phyloP scores from a whole-genome alignment of 2,888 invertebrate genomes.

The Brachylomia viminalis region DNA sequence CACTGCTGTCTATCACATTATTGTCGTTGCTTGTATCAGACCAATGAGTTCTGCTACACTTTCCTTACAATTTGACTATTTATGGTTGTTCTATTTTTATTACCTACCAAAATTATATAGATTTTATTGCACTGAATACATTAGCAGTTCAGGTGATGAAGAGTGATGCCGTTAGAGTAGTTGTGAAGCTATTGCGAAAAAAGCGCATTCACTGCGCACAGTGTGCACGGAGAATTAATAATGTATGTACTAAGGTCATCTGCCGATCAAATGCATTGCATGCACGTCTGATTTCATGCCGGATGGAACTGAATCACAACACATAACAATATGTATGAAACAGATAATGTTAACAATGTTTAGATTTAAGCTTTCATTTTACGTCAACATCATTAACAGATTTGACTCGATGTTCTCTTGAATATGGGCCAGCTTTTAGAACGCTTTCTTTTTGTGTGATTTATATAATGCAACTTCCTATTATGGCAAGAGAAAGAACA shows the following conservation, averaged over 20 bases:
- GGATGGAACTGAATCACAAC: conserved; percentile 56
- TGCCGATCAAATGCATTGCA: conserved; percentile 55
- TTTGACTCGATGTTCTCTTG: background rate
- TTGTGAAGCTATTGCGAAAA: conserved; percentile 52
- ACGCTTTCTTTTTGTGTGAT: background rate
- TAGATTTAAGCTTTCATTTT: conserved; percentile 30
- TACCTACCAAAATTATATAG: background rate
- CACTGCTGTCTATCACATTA: background rate
- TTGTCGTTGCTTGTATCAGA: background rate
- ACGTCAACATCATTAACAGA: conserved; percentile 8
- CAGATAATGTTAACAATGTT: conserved; percentile 31
- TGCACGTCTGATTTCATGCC: conserved; percentile 59
- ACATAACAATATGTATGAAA: conserved; percentile 24
- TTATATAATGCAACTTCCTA: background rate
- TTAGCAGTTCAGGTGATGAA: background rate
- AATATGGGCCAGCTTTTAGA: background rate
- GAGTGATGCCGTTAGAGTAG: conserved; percentile 9
- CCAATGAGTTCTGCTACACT: background rate
- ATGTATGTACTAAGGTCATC: conserved; percentile 51
- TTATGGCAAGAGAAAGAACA: background rate
- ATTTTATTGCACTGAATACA: background rate
- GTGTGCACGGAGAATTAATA: conserved; percentile 51
- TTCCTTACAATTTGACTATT: conserved; percentile 1
- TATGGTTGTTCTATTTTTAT: background rate
- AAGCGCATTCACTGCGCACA: conserved; percentile 41